Evolutionary conservation across 1,140 invertebrate genomes (phyloP).

Genomic region (Rhagoletis zephyria): DNA sequence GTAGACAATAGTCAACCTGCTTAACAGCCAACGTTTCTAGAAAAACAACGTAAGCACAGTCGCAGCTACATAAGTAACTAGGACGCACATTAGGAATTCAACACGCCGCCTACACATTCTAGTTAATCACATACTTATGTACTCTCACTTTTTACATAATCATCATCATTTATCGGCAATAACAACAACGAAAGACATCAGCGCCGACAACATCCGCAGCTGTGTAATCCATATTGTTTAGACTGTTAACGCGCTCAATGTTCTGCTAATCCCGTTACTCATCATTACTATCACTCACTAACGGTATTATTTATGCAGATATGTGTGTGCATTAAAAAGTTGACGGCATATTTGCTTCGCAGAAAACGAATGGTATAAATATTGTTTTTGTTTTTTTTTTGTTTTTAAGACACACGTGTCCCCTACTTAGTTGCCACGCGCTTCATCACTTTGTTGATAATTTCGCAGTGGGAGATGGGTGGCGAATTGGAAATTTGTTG

Average conservation of each 20-base stretch:
- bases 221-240: background rate
- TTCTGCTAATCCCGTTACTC: background rate
- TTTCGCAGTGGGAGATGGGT: background rate
- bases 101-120: background rate
- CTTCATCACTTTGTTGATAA: background rate
- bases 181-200: background rate
- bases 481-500: constrained; percentile 1
- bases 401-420: background rate
- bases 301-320: background rate
- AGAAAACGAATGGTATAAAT: too few species aligned
- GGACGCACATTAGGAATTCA: background rate
- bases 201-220: background rate
- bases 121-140: background rate
- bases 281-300: background rate
- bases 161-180: background rate
- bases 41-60: too few species aligned
- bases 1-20: background rate
- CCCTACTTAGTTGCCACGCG: background rate
- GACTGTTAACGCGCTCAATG: background rate
- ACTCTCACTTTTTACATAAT: background rate
- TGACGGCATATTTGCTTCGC: background rate
- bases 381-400: too few species aligned
- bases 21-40: too few species aligned
- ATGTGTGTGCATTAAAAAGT: background rate
- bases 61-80: too few species aligned